Conservation (phyloP, 2,888 invertebrate species). For the Clusia tigrina region DNA sequence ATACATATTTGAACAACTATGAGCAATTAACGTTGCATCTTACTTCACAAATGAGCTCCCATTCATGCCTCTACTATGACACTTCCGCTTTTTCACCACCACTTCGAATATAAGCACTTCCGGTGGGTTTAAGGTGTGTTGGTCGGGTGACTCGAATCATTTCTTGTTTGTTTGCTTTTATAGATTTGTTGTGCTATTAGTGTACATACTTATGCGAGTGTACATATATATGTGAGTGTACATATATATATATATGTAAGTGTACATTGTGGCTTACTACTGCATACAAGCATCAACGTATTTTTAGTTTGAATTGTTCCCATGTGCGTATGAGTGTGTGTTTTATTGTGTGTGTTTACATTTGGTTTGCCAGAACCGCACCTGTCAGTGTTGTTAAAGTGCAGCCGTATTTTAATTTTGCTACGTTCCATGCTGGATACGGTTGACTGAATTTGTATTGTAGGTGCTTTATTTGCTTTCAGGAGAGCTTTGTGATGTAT, state of each 20-base stretch:
- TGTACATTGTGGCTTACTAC: neutral
- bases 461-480: too few relatives aligned
- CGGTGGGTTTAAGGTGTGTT: too few relatives aligned
- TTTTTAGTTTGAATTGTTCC: neutral
- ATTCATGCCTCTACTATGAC: slow-evolving; percentile 6
- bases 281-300: neutral
- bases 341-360: neutral
- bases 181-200: too few relatives aligned
- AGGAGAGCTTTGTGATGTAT: too few relatives aligned
- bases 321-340: neutral
- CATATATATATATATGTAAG: neutral
- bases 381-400: neutral
- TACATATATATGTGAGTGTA: neutral
- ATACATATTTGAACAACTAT: neutral
- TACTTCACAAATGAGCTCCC: slow-evolving; percentile 11
- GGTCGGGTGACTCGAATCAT: too few relatives aligned
- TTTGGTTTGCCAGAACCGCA: neutral
- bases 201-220: neutral
- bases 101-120: neutral
- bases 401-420: neutral
- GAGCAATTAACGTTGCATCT: slow-evolving; percentile 11
- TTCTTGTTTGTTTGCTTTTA: too few relatives aligned
- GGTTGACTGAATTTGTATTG: too few relatives aligned
- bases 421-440: too few relatives aligned
- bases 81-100: neutral